Conservation (phyloP, 2,113 vertebrate species). For the Apteryx mantelli region DNA sequence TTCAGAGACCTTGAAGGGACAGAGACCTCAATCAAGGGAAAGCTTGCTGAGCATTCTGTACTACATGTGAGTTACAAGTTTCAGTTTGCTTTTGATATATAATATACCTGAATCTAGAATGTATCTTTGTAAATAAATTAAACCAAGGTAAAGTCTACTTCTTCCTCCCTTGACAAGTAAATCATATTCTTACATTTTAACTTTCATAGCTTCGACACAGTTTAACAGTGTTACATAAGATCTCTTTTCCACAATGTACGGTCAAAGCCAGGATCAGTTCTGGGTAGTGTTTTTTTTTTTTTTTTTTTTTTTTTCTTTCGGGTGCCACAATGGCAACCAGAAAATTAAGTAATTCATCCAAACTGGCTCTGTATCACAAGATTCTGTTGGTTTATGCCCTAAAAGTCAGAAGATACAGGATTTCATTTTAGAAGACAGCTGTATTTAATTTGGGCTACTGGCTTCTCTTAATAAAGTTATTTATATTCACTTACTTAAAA, state of each 20-base stretch:
- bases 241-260: neutral
- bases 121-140: slow-evolving; percentile 28
- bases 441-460: neutral
- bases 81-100: slow-evolving; percentile 24
- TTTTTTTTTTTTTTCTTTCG: neutral
- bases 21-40: neutral
- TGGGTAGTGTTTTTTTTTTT: neutral
- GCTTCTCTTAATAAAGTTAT: neutral
- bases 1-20: neutral
- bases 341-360: neutral
- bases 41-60: neutral
- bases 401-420: neutral
- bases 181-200: neutral
- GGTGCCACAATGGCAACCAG: neutral
- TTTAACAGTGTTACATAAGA: neutral
- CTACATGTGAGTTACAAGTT: neutral
- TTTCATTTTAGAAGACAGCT: neutral
- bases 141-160: slow-evolving; percentile 14
- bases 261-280: neutral
- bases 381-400: neutral
- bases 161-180: neutral
- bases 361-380: neutral
- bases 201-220: neutral
- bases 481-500: neutral
- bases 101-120: neutral